Base-by-base conservation (phyloP, 2,888 invertebrate genomes). In the Phyllotreta striolata region DNA sequence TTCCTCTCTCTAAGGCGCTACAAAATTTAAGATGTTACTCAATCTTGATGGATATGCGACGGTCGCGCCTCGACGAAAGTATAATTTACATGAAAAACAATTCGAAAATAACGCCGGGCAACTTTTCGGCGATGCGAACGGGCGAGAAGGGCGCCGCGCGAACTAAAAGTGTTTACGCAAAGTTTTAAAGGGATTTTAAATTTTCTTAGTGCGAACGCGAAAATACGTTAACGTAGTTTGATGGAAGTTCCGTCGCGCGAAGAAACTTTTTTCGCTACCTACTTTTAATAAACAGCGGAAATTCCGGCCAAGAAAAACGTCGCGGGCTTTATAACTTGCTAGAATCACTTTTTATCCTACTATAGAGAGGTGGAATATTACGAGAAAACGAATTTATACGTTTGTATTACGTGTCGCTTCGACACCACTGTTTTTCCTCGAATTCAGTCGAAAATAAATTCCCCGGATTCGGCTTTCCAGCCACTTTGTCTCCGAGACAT, bases 131-230 rank as follows among this genome's bases (percentile, higher is more conserved):
- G 8, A 6, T 37, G 12, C 10, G 44, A 38, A 2, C 14, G 14
- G n/a, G 37, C 46, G 51, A 46, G n/a, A n/a, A n/a, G 57, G 52
- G 54, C n/a, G n/a, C n/a, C n/a, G 55, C 62, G 59, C 57, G 55
- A 62, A 63, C 63, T 57, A 62, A 66, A 68, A 68, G 66, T 66
- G 64, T 68, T 68, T 66, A 68, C 68, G 58, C 51, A 60, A 68
- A 68, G 64, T 59, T 68, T 66, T 66, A 43, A 66, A 43, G 58
- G 24, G 66, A 64, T 68, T 66, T 65, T 62, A 62, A 66, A 68
- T 66, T 66, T 66, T 64, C 59, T 62, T 56, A 59, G 61, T 56
- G 64, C 55, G 60, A 59, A 66, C 62, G 44, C 59, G 66, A 60
- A 63, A 68, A 68, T 68, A 57, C 49, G 64, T 60, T 68, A 66